Base-by-base conservation (phyloP, 2,888 invertebrate genomes). In the Torymus texanus region DNA sequence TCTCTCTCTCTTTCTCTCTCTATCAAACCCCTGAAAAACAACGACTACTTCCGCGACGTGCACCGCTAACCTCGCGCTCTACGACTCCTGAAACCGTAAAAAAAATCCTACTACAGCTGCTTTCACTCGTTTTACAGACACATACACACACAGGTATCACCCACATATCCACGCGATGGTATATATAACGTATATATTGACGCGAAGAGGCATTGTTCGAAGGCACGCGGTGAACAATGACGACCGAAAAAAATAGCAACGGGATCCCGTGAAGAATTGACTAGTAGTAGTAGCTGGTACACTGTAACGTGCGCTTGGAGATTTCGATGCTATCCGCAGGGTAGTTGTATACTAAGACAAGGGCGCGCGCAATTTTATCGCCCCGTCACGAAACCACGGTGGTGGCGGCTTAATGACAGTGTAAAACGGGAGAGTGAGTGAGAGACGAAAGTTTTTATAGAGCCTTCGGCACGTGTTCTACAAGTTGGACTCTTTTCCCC, bases 41-140 rank as follows among this genome's bases (percentile, higher is more conserved):
- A 5, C 41, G 41, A 41, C 41, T 41, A 41, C 41, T 41, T 41
- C 41, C 41, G 41, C 24, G 41, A 71, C 16, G 24, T 14, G 1
- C 12, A 61, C 14, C 18, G 59, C 59, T 59, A 41, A 41, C 41
- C 41, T 8, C 41, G 41, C 41, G 41, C 41, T 41, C 41, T 41
- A 41, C 41, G 41, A 41, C 41, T 41, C 41, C 41, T 5, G 41
- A 0, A 41, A 41, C 41, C 41, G 41, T 41, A 41, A 41, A 41
- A 41, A 51, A 13, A 41, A 41, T 41, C 41, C 8, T 41, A 1
- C 41, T 41, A 41, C 41, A 41, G 53, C 72, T 59, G 77, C 77
- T 80, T 80, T 80, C 77, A 80, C 80, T 80, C 29, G 79, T 56
- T 61, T 41, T 21, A 61, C 66, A 24, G 66, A 65, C 51, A 41